Base-by-base conservation (phyloP, 2,888 invertebrate species). In the Campaea margaritaria region DNA sequence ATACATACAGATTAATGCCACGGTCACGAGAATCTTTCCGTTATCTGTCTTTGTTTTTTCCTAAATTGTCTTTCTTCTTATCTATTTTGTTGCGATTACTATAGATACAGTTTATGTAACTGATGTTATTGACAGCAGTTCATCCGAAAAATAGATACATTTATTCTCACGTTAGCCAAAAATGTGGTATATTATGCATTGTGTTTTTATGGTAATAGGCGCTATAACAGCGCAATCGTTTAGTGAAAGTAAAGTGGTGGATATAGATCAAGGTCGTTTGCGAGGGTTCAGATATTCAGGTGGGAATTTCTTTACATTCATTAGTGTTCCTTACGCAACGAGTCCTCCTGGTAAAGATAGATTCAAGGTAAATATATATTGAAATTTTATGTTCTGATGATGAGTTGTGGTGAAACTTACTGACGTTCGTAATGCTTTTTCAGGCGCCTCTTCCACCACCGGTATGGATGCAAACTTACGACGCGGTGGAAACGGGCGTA, bases 401-500 rank as follows among this genome's bases (percentile, higher is more conserved):
- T 31, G 31, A 31, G 31, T 7, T 31, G 9, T 1, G 31, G 31
- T 31, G 7, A 3, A 21, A 34, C 11, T 36, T 11, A 36, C 4
- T 36, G 36, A 36, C 36, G 7, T 43, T 12, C 10, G 12, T 27
- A 10, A 34, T 21, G 10, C 0, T 44, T 56, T 60, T 64, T 14
- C 51, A 64, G 64, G 51, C 48, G 10, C 60, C 64, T 38, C 57
- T 64, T n/a, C 53, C 64, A 12, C 50, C 57, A 7, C 60, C 60
- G 10, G 44, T 51, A 8, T 64, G 64, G 64, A 43, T 38, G 39
- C 51, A 48, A 28, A 58, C 41, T 10, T 56, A 58, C 11, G 46
- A 62, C n/a, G 58, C 57, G 0, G 10, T 28, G 4, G 38, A 58
- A 46, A 39, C 46, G 2, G 55, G 52, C 0, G 47, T 38, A 11